Evolutionary conservation across 2,888 invertebrate genomes (phyloP), one percentile per base, ranked within the genome.

Genomic region (Pasiphila rectangulata): DNA sequence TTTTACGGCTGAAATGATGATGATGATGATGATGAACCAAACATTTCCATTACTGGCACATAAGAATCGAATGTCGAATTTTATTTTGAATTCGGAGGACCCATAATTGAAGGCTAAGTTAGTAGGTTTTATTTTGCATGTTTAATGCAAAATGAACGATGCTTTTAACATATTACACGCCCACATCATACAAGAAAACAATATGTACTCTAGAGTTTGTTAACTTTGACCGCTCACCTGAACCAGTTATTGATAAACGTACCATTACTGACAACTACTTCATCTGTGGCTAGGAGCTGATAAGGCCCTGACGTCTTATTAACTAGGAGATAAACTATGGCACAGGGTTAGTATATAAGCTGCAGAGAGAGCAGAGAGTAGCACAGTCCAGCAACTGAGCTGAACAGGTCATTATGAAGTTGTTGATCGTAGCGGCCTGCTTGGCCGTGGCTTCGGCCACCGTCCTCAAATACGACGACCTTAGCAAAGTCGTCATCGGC

Each of bases 401-500:
- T 38, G 37, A 50, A 48, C 41, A 23, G 51, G 51, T 47, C 56
- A 59, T 20, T 63, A 82, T 81, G 82, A 79, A 64, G 75, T 58
- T 77, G 49, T 49, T 84, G 21, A 46, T 79, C 51, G 55, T 82
- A 53, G 72, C 76, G 52, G 69, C 75, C 36, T 48, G 71, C 34
- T 51, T 79, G 61, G 75, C 72, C 46, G 51, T 78, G 61, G 84
- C 79, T 50, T 63, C 81, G 51, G 85, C 83, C 47, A 67, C 72
- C 46, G 73, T 74, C 48, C 66, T 85, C 64, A 76, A 75, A 38
- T 79, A 82, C 57, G 80, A 75, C 50, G 43, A 29, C 49, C 35
- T 55, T 30, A 49, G 54, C 25, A 61, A 61, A 39, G 54, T 68
- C 27, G 6, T 69, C 48, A 74, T 87, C 46, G 83, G 82, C 41